Conservation (phyloP, 2,888 invertebrate genomes). For the Bellardia pandia region DNA sequence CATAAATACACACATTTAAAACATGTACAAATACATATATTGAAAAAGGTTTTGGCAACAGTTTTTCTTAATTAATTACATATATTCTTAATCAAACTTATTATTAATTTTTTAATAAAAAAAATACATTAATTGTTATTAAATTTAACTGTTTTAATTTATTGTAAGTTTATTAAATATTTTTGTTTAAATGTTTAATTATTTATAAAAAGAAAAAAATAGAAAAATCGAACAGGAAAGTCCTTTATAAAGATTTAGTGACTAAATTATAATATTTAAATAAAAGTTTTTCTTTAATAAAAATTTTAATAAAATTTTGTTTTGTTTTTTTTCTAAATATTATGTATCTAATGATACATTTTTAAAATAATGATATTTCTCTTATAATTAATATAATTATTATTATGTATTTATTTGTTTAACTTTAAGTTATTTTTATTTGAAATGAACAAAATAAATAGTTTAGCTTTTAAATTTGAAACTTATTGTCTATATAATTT, state of each 20-base stretch:
- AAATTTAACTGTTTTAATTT: constrained; percentile 54
- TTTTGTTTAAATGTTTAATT: constrained; percentile 75
- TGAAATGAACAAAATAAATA: constrained; percentile 8
- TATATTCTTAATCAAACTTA: constrained; percentile 52
- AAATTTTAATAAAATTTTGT: constrained; percentile 16
- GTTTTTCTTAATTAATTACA: constrained; percentile 43
- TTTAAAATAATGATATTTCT: constrained; percentile 50
- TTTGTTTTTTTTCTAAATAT: background rate
- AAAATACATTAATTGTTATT: constrained; percentile 61
- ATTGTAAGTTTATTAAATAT: constrained; percentile 77
- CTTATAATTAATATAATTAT: constrained; percentile 72
- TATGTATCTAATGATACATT: constrained; percentile 66
- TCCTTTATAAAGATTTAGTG: constrained; percentile 18
- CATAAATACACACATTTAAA: constrained; percentile 65
- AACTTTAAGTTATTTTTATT: constrained; percentile 67
- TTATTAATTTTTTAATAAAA: constrained; percentile 45
- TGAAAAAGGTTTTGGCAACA: constrained; percentile 63
- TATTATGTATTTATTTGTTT: constrained; percentile 76
- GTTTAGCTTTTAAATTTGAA: constrained; percentile 47
- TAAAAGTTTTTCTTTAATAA: constrained; percentile 2
- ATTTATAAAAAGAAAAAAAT: constrained; percentile 1
- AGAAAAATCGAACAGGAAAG: constrained; percentile 13
- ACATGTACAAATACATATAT: constrained; percentile 57
- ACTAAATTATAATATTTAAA: background rate
- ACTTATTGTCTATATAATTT: constrained; percentile 23